phyloP scores from a whole-genome alignment of 2,113 vertebrate genomes.

The Bambusicola thoracicus region DNA sequence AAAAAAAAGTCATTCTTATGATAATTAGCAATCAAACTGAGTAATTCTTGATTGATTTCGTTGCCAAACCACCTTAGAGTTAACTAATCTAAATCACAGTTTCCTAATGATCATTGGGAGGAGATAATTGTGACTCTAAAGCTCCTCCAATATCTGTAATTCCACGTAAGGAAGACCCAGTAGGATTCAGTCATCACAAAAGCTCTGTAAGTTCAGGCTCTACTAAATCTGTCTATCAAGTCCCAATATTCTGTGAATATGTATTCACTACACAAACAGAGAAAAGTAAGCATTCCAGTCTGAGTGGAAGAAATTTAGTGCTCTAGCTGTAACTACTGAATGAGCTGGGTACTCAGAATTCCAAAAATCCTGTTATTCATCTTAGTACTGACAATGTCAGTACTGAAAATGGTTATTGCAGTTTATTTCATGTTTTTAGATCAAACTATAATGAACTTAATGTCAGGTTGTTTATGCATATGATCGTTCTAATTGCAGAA shows the following conservation, averaged over 20 bases:
- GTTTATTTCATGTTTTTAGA: background rate
- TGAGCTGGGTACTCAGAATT: background rate
- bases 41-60: background rate
- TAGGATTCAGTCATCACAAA: background rate
- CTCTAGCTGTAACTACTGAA: background rate
- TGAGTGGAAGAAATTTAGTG: background rate
- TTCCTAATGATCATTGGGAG: background rate
- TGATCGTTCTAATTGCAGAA: background rate
- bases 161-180: background rate
- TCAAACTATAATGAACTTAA: background rate
- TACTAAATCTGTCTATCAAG: background rate
- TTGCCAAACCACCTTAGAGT: background rate
- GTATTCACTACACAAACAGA: background rate
- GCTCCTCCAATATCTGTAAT: background rate
- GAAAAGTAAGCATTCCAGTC: background rate
- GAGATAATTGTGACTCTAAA: background rate
- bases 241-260: background rate
- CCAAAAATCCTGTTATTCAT: background rate
- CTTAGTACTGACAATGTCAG: background rate
- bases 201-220: background rate
- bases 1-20: background rate
- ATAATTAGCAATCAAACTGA: background rate
- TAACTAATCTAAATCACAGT: background rate
- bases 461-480: rapidly evolving
- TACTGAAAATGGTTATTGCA: background rate